Evolutionary conservation across 92 coral and sea anemone genomes (phyloP).

Genomic region (Siderastrea radians): DNA sequence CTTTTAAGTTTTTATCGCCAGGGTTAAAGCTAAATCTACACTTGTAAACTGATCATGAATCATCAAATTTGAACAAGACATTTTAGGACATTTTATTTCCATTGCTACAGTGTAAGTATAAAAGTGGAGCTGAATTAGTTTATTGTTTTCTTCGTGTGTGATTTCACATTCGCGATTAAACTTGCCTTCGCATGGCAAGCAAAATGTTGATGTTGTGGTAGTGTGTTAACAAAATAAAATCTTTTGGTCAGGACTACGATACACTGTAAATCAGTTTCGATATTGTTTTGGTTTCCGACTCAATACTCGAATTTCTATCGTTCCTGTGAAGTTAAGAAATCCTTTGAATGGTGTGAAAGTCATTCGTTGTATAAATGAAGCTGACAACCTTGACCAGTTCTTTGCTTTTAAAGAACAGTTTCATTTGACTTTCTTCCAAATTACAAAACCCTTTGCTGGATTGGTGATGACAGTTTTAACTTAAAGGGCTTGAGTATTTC

Average conservation of each 20-base stretch:
- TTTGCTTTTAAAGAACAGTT: background rate
- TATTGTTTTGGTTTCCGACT: background rate
- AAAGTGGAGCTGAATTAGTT: no score
- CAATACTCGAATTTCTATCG: background rate
- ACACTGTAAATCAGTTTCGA: background rate
- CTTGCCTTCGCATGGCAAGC: background rate
- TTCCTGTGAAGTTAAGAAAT: background rate
- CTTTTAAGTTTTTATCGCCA: no score
- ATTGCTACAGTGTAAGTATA: no score
- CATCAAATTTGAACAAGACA: background rate
- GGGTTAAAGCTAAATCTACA: no score
- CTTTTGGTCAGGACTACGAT: background rate
- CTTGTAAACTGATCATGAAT: no score
- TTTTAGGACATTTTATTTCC: background rate
- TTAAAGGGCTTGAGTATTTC: background rate
- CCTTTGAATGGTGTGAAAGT: background rate
- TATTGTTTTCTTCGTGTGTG: no score
- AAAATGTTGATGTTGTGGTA: slow-evolving; percentile 34
- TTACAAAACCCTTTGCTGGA: background rate
- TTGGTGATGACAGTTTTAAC: no score
- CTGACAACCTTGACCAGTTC: background rate
- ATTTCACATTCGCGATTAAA: slow-evolving; percentile 5
- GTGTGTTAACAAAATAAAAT: slow-evolving; percentile 5
- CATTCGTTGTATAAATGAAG: background rate
- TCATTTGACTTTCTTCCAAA: background rate